Base-by-base conservation (phyloP, 2,888 invertebrate genomes). In the Melanotus villosus region DNA sequence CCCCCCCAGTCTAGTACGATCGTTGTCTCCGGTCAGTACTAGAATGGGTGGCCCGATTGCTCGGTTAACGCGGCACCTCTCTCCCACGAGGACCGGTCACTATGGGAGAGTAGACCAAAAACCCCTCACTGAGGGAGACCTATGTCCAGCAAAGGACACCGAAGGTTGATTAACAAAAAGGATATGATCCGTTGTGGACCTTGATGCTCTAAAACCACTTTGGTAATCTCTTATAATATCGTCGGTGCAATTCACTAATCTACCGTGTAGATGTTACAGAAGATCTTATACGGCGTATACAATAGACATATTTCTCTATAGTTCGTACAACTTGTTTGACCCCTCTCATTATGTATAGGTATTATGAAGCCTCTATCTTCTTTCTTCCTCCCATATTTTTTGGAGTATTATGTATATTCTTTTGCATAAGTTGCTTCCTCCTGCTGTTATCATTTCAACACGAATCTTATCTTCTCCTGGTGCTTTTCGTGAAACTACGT, bases 161-260 rank as follows among this genome's bases (percentile, higher is more conserved):
- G n/a, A n/a, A n/a, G n/a, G n/a, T n/a, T n/a, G n/a, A n/a, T n/a
- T n/a, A n/a, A n/a, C n/a, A n/a, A n/a, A n/a, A n/a, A n/a, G n/a
- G n/a, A 38, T 38, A 38, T 38, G 36, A 38, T 38, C 14, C 14
- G 36, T 38, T 38, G 36, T 38, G 36, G 36, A n/a, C 14, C 14
- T 38, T 38, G 36, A 38, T 38, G 14, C 14, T 38, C 36, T 38
- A 14, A 9, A 38, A 9, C 36, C 43, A 43, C 43, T 43, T 43
- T 43, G 43, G 16, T 41, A 41, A 16, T 41, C 16, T 16, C 41
- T 16, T 41, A 12, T 16, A 9, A 41, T 41, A 1, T 43, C 43
- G 12, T 38, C 19, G 4, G 6, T 43, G 18, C 4, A 19, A 19
- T 43, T 43, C 19, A 43, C 19, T 43, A 43, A 9, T 19, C 9